Percentiles rank a stretch among this genome's conserved stretches.
Evolutionary conservation across 2,113 vertebrate species (phyloP).

Genomic region (Pica pica): DNA sequence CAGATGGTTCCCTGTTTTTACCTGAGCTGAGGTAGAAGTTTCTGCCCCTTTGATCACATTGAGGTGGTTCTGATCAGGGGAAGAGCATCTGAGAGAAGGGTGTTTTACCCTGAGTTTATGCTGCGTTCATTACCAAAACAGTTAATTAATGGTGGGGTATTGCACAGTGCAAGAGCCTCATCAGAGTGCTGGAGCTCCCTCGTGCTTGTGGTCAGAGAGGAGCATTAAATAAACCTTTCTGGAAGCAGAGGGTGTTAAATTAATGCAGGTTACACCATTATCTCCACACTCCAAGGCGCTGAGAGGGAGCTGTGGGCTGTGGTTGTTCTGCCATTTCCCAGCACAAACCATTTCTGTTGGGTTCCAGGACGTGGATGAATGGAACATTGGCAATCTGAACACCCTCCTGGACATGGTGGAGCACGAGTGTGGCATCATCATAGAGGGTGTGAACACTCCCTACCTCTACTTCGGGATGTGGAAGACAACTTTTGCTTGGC

Average conservation of each 20-base stretch:
- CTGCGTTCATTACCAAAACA: background rate
- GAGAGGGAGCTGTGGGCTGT: background rate
- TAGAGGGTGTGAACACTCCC: slow-evolving; percentile 96
- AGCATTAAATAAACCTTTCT: background rate
- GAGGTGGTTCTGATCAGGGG: background rate
- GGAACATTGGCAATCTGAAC: slow-evolving; percentile 93
- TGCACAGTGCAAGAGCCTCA: background rate
- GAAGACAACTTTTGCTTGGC: slow-evolving; percentile 99
- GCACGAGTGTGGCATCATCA: slow-evolving; percentile 96
- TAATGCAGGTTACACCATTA: background rate
- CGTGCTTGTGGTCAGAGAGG: background rate
- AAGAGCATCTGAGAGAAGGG: background rate
- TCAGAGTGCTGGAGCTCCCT: background rate
- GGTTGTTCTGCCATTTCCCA: background rate
- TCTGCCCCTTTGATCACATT: background rate
- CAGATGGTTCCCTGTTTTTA: background rate
- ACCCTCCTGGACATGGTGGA: slow-evolving; percentile 98
- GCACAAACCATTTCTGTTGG: background rate
- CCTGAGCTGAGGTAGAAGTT: background rate
- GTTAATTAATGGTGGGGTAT: background rate
- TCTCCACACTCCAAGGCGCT: background rate
- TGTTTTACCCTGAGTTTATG: background rate
- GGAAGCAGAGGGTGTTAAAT: background rate
- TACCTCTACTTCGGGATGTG: slow-evolving; percentile 99
- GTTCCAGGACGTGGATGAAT: slow-evolving; percentile 84